Evolutionary conservation across 2,113 vertebrate genomes (phyloP), one percentile per base, ranked within the genome.

Genomic region (Pygoscelis adeliae): DNA sequence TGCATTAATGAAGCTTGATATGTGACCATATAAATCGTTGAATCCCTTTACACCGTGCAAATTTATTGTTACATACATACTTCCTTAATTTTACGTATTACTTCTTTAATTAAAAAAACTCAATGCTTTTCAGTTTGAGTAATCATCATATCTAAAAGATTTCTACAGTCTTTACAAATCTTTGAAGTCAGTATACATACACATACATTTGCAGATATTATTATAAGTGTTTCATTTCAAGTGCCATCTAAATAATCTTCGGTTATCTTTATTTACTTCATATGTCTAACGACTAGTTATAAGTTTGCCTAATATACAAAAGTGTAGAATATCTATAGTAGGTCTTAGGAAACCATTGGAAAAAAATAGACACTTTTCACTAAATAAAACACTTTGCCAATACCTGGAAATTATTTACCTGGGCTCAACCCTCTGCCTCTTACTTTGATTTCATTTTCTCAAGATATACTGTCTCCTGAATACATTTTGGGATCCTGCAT

Each of bases 381-480:
- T 50, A 71, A 86, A 83, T 59, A 59, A 96, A 69, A 72, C 67
- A 36, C 40, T 47, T 97, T 89, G 9, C 59, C 52, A 53, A 67
- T 83, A 69, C 20, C 55, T 89, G 49, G 34, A 55, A 94, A 63
- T 50, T 80, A 85, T 82, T 88, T 81, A 66, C 76, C 85, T 66
- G 50, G 62, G 15, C 69, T 96, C 80, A 94, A 42, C 6, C 8
- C 47, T 88, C 89, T 94, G 34, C n/a, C 55, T 88, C 70, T 91
- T 71, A 34, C 67, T 95, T 97, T 95, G 83, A 83, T 96, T 95
- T 97, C 74, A 91, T 92, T 89, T 94, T 96, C 96, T 82, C 32
- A 80, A 96, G 95, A 96, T 90, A 90, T 73, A 83, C 30, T 78
- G 15, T 83, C 89, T 96, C 95, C 89, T 96, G 96, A 97, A 95